Base-by-base conservation (phyloP, 2,888 invertebrate species). In the Calameuta filiformis region DNA sequence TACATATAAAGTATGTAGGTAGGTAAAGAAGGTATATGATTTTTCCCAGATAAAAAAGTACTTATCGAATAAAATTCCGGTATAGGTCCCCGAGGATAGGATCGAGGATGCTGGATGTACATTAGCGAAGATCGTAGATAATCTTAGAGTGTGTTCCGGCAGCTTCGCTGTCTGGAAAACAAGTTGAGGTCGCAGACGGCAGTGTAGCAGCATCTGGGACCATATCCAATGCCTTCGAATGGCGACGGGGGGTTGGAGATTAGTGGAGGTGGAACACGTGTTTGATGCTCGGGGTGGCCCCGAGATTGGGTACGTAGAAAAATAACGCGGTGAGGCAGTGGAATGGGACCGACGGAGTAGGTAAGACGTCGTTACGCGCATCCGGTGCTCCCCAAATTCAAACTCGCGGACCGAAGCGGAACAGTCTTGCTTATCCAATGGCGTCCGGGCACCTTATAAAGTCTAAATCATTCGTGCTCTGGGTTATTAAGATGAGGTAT, bases 331-430 rank as follows among this genome's bases (percentile, higher is more conserved):
- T 80, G 80, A 56, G 56, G 56, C 56, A 56, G 23, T 23, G 76
- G 69, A 78, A 69, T 81, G 77, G 78, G 79, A 80, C 83, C 87
- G 86, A 90, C 88, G 87, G 88, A 90, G 90, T 90, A 89, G 86
- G 90, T 90, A 91, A 91, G 91, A 91, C 88, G 89, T 89, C 91
- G 91, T 91, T 91, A 88, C 80, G 87, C 81, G 85, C 91, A 91
- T 90, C 89, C 89, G 91, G 91, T 78, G 88, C 87, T 84, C 78
- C 77, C 77, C 76, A 78, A 75, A 80, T 80, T 83, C 83, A 83
- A 83, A 83, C 81, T 78, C 77, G 80, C 79, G 76, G 79, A 77
- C 80, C 79, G 77, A 75, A 69, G 78, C 78, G 68, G 76, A 75
- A 80, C 76, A 78, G 76, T 82, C 78, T 78, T 81, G 79, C 79